Evolutionary conservation across 2,888 invertebrate genomes (phyloP), one percentile per base, ranked within the genome.

Genomic region (Penaeus monodon): DNA sequence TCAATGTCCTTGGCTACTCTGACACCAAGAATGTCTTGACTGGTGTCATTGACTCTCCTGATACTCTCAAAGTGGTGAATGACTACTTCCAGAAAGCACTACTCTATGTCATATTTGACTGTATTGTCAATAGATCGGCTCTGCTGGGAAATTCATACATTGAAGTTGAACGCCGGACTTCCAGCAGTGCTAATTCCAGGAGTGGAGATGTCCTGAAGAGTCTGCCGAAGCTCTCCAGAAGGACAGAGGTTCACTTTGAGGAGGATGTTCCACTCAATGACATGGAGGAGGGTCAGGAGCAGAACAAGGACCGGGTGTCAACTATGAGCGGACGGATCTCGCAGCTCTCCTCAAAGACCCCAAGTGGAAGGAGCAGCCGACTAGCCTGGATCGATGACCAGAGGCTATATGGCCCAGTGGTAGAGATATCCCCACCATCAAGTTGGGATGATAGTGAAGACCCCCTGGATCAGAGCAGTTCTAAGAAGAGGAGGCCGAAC

Each of bases 1-100:
- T 93, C 63, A 91, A 92, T 89, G 92, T 92, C 68, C 87, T 88
- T 44, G 63, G 91, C 91, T 88, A 92, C 92, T 92, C 92, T 33
- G 93, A 93, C 90, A 92, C 93, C 10, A 91, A 91, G 80, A 93
- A 92, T 90, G 92, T 93, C 49, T 90, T 93, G 64, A 93, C 93
- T 0, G 93, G 93, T 8, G 91, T 93, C 3, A 92, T 93, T 79
- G 92, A 93, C 90, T 92, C 92, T 14, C 92, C 92, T 6, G 92
- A 92, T 63, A 92, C 91, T 77, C 91, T 92, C 49, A 90, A 91
- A 24, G 88, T 91, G 7, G 91, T 93, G 0, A 91, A 91, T 84
- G 90, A 91, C 22, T 91, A 91, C 80, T 93, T 92, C 89, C 90
- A 91, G 10, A 92, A 92, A 90, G 91, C 92, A 79, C 90, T 93